phyloP scores from a whole-genome alignment of 2,113 vertebrate genomes.

The Elephas maximus region DNA sequence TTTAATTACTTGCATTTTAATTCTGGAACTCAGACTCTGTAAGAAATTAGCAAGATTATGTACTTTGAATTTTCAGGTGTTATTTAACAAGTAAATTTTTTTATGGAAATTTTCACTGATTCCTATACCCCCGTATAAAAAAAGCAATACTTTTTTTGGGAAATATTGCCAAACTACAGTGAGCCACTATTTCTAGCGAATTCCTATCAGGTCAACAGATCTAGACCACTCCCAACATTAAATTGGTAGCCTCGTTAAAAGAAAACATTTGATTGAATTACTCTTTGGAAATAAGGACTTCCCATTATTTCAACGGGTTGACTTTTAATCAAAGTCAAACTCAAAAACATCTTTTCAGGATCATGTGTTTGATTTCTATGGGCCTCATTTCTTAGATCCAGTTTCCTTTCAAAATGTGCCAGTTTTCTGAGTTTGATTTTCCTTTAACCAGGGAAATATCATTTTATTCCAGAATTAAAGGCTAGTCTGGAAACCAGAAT shows the following conservation, averaged over 20 bases:
- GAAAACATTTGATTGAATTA: not conserved
- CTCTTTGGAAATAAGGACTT: slow-evolving; percentile 4
- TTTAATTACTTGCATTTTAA: not conserved
- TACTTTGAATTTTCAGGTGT: not conserved
- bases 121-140: not conserved
- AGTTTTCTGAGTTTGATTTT: slow-evolving; percentile 31
- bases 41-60: not conserved
- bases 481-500: not conserved
- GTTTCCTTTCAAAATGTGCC: not conserved
- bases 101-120: not conserved
- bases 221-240: not conserved
- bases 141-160: not conserved
- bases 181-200: not conserved
- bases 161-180: not conserved
- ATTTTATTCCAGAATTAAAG: not conserved
- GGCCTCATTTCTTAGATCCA: not conserved
- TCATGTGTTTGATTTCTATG: not conserved
- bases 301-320: not conserved
- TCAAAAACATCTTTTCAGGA: not conserved
- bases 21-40: not conserved
- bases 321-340: slow-evolving; percentile 34
- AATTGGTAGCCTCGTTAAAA: not conserved
- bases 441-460: not conserved
- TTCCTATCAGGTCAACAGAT: not conserved
- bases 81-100: not conserved